Percentiles rank a stretch among this genome's conserved stretches.
phyloP scores from a whole-genome alignment of 2,888 invertebrate species.

The Oscheius sp. region DNA sequence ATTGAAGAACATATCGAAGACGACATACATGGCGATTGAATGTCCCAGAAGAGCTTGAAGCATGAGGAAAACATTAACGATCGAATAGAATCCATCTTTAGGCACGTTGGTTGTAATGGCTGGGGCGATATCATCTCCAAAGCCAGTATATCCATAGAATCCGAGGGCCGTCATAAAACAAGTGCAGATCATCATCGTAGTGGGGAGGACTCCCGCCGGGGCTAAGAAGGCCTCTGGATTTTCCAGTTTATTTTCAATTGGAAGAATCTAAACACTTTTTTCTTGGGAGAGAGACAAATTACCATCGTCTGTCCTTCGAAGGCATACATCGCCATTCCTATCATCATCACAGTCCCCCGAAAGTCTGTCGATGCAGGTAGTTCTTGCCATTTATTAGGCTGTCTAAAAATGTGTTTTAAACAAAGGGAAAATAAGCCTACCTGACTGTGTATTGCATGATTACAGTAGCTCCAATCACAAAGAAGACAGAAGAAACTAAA shows the following conservation, averaged over 20 bases:
- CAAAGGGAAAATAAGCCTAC: slow-evolving; percentile 27
- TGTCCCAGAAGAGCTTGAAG: slow-evolving; percentile 69
- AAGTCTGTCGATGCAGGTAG: slow-evolving; percentile 68
- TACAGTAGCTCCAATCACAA: slow-evolving; percentile 66
- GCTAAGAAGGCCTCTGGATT: slow-evolving; percentile 67
- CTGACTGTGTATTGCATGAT: slow-evolving; percentile 68
- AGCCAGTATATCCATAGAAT: slow-evolving; percentile 70
- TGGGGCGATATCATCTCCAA: slow-evolving; percentile 59
- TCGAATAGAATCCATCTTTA: slow-evolving; percentile 65
- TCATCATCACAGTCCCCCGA: slow-evolving; percentile 64
- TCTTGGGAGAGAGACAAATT: background rate
- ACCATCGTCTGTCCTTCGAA: slow-evolving; percentile 71
- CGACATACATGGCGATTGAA: slow-evolving; percentile 69
- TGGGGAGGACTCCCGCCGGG: slow-evolving; percentile 68
- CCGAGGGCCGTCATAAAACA: slow-evolving; percentile 66
- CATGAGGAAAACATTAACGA: slow-evolving; percentile 67
- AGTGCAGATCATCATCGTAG: slow-evolving; percentile 69
- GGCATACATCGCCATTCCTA: slow-evolving; percentile 70
- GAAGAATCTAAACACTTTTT: slow-evolving; percentile 67
- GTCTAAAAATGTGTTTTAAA: slow-evolving; percentile 26
- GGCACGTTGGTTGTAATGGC: slow-evolving; percentile 70
- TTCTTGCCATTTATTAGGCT: slow-evolving; percentile 63
- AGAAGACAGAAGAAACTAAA: slow-evolving; percentile 69
- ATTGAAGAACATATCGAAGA: slow-evolving; percentile 70
- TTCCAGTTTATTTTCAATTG: slow-evolving; percentile 69